Percentiles rank a stretch among this genome's conserved stretches.
phyloP scores from a whole-genome alignment of 2,113 vertebrate genomes.

The Chunga burmeisteri region DNA sequence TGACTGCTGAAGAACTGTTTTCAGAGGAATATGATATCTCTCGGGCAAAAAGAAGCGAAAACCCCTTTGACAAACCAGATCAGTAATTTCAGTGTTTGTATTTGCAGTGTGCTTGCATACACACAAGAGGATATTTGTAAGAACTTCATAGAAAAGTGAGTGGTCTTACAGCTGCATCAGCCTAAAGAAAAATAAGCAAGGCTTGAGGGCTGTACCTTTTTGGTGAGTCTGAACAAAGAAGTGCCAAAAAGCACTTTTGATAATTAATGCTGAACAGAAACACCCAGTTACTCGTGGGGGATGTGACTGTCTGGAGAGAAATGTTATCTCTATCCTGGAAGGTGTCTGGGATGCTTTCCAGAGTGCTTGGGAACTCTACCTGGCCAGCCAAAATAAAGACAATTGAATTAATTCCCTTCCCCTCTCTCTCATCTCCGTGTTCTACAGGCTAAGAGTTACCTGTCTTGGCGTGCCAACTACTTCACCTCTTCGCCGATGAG shows the following conservation, averaged over 20 bases:
- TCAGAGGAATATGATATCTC: not conserved
- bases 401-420: not conserved
- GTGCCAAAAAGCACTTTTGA: not conserved
- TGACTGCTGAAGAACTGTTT: not conserved
- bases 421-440: not conserved
- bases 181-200: not conserved
- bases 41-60: not conserved
- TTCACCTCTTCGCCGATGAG: not conserved
- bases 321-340: not conserved
- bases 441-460: not conserved
- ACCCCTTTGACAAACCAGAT: not conserved
- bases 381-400: not conserved
- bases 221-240: not conserved
- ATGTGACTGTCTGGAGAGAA: not conserved
- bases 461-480: fast-evolving
- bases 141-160: not conserved
- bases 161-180: not conserved
- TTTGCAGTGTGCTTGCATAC: too few species aligned
- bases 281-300: not conserved
- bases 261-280: not conserved
- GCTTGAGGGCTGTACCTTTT: not conserved
- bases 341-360: not conserved
- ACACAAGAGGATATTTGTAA: not conserved
- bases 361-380: not conserved
- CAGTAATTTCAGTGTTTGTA: too few species aligned